Base-by-base conservation (phyloP, 1,140 invertebrate species). In the Drosophila rufa region DNA sequence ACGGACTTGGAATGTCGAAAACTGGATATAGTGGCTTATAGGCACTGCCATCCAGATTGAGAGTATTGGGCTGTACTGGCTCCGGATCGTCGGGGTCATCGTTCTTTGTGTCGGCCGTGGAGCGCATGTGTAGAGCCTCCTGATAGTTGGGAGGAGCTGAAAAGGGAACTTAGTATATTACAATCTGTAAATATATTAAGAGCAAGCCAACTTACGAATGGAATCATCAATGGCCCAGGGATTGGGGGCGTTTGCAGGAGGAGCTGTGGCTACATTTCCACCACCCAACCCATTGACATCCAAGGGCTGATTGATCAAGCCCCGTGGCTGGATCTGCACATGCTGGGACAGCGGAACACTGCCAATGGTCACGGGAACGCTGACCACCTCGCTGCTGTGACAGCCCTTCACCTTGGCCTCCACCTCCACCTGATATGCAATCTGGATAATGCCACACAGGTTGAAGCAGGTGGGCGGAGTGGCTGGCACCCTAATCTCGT, bases 381-480 rank as follows among this genome's bases (percentile, higher is more conserved):
- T 92, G 27, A 84, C 55, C 4, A 58, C 55, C 47, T 95, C 86
- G 79, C 95, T 94, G 17, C 79, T 75, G 83, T 95, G 93, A 19
- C 86, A 80, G 9, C 93, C 92, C 40, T 86, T 82, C 7, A 93
- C 87, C 62, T 76, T 82, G 2, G 93, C 92, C 67, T 90, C 90
- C 4, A 97, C 94, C 91, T 95, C 94, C 8, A 96, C 75, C 75
- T 94, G 93, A 92, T 96, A 96, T 71, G 95, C 94, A 56, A 96
- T 92, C 91, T 96, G 95, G 59, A 96, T 96, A 45, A 96, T 94
- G 42, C 94, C 93, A 77, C 96, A 96, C 74, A 95, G 94, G n/a
- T 94, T 93, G 91, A 96, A 95, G 47, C 87, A 91, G 3, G 95
- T 96, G 0, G 95, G 95, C 11, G 96, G 95, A 75, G 96, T 89